phyloP scores from a whole-genome alignment of 2,113 vertebrate species.

The Antechinus flavipes region DNA sequence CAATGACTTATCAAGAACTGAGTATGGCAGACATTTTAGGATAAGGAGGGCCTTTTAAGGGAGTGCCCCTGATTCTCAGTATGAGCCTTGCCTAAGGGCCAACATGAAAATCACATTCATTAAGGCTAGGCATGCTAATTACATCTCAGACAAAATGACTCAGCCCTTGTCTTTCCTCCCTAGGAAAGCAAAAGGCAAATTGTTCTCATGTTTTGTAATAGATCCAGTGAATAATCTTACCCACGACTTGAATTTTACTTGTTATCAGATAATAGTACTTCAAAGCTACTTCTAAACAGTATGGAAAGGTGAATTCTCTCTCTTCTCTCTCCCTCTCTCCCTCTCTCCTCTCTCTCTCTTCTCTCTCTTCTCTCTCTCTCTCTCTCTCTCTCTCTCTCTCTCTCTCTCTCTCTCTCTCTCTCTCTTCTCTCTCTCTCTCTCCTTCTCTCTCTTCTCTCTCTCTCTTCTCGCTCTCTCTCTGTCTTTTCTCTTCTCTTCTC shows the following conservation, averaged over 20 bases:
- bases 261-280: constrained; percentile 29
- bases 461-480: too few relatives aligned
- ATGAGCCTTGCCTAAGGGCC: constrained; percentile 60
- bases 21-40: constrained; percentile 61
- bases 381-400: too few relatives aligned
- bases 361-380: too few relatives aligned
- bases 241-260: constrained; percentile 12
- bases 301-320: not conserved
- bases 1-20: constrained; percentile 61
- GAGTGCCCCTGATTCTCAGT: constrained; percentile 50
- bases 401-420: too few relatives aligned
- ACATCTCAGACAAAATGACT: constrained; percentile 68
- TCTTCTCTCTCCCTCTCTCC: not conserved
- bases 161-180: constrained; percentile 58
- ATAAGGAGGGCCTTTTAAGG: constrained; percentile 32
- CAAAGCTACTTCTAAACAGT: not conserved
- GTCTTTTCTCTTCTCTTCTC: not conserved
- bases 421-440: too few relatives aligned
- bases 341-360: too few relatives aligned
- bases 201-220: constrained; percentile 34
- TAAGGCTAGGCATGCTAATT: constrained; percentile 61
- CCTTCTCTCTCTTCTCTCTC: too few relatives aligned
- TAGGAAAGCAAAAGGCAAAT: constrained; percentile 18
- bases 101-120: constrained; percentile 71
- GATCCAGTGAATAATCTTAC: constrained; percentile 46